These are phyloP conservation scores for Anoplolepis gracilipes DNA, from an alignment of 1,140 invertebrate genomes.

Conservation along the genomic window DNA sequence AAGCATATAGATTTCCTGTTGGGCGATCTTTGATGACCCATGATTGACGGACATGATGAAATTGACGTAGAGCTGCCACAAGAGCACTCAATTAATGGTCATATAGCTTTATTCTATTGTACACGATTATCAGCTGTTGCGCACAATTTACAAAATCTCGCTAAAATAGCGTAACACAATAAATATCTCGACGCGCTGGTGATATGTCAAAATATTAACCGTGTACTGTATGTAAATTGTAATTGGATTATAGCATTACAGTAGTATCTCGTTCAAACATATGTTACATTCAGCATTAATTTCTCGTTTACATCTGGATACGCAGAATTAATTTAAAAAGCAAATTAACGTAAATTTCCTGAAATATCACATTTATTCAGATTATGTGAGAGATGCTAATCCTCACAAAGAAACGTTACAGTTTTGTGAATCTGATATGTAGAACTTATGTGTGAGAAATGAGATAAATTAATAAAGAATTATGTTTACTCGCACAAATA, in stretches of 20 bases:
- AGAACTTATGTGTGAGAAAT: background rate
- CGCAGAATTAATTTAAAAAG: conserved; percentile 14
- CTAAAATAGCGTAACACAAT: conserved; percentile 6
- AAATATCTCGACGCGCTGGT: background rate
- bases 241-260: background rate
- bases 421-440: background rate
- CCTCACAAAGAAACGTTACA: conserved; percentile 1
- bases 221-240: background rate
- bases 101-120: conserved; percentile 24
- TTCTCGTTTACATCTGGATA: conserved; percentile 2
- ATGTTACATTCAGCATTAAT: conserved; percentile 15
- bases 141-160: conserved; percentile 36
- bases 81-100: conserved; percentile 55
- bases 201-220: conserved; percentile 2
- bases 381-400: background rate
- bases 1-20: conserved; percentile 41
- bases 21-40: conserved; percentile 47
- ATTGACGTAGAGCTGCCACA: conserved; percentile 64
- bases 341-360: background rate
- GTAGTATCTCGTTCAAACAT: background rate
- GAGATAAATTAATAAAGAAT: background rate
- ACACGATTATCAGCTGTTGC: background rate
- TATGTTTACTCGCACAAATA: background rate
- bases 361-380: background rate
- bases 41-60: conserved; percentile 52